Evolutionary conservation across 2,797 vertebrate species (phyloP), one percentile per base, ranked within the genome.

Genomic region (Poecilia wingei): DNA sequence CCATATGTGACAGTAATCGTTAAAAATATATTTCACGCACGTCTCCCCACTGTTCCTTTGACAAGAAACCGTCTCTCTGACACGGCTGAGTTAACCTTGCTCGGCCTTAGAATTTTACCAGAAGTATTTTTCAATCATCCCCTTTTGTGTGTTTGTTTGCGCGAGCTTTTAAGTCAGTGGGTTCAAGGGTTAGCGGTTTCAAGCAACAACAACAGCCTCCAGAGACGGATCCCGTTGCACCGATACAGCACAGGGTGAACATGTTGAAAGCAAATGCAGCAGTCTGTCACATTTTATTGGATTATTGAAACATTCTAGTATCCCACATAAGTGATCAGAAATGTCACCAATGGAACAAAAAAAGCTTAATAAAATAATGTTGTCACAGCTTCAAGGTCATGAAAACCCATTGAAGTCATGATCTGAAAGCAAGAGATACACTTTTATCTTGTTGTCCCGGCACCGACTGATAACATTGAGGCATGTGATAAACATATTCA

Each of bases 401-500:
- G 59, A 31, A 59, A 69, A 84, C 57, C 49, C 41, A 69, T 61
- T 61, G 75, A 49, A 79, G 33, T 68, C 43, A 3, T 78, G 72
- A 87, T 83, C 79, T 68, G 79, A 79, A 76, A 86, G 81, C 80
- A 76, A 80, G 49, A 66, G 82, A 73, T 74, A 78, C 80, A 86
- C 78, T 85, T 90, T 85, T 83, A 73, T 84, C 84, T 75, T 72
- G 77, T 87, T 88, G 84, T 87, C 82, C 81, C 79, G 84, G 80
- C 79, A 88, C 82, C 88, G 91, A 86, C 88, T 89, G 88, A 92
- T 89, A 90, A 87, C 82, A 87, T 25, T 87, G 73, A 81, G 87
- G 92, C 88, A 92, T 90, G 85, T 92, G 89, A 95, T 93, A 91
- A 95, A 93, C 87, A 92, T 87, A 80, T 89, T 90, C 91, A 87